These are phyloP conservation scores for Chloropsis cyanopogon DNA, from an alignment of 2,113 vertebrate genomes.

Conservation along the genomic window DNA sequence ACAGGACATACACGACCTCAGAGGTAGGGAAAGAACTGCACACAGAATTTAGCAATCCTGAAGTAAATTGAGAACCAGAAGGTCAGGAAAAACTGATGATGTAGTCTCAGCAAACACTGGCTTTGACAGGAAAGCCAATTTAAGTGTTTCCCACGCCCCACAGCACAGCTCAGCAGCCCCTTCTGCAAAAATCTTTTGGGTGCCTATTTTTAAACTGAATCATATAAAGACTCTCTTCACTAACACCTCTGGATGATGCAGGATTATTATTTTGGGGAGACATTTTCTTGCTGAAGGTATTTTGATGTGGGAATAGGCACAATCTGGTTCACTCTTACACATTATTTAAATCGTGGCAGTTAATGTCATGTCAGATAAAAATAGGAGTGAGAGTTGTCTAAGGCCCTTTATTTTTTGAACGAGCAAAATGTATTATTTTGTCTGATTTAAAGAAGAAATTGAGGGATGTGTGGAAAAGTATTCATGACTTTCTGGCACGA, in stretches of 20 bases:
- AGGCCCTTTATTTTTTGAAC: not conserved
- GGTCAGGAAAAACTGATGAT: not conserved
- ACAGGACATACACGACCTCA: not conserved
- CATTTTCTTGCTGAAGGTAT: not conserved
- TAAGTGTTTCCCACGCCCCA: not conserved
- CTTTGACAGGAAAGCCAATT: not conserved
- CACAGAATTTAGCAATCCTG: not conserved
- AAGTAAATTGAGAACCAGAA: not conserved
- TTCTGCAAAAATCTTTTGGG: not conserved
- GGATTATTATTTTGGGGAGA: not conserved
- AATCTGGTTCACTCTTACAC: not conserved
- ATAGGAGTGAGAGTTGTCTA: not conserved
- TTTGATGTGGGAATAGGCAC: not conserved
- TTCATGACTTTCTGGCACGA: not conserved
- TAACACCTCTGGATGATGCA: constrained; percentile 11
- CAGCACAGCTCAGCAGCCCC: not conserved
- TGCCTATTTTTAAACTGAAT: not conserved
- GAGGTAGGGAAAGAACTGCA: not conserved
- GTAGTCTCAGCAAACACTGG: constrained; percentile 1
- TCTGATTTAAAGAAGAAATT: not conserved
- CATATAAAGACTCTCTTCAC: not conserved
- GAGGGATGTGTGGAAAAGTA: not conserved
- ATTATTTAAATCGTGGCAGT: not conserved
- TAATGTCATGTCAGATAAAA: not conserved
- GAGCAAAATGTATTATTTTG: not conserved